Base-by-base conservation (phyloP, 37 sponge, comb jelly and placozoan genomes). In the Spongilla lacustris region DNA sequence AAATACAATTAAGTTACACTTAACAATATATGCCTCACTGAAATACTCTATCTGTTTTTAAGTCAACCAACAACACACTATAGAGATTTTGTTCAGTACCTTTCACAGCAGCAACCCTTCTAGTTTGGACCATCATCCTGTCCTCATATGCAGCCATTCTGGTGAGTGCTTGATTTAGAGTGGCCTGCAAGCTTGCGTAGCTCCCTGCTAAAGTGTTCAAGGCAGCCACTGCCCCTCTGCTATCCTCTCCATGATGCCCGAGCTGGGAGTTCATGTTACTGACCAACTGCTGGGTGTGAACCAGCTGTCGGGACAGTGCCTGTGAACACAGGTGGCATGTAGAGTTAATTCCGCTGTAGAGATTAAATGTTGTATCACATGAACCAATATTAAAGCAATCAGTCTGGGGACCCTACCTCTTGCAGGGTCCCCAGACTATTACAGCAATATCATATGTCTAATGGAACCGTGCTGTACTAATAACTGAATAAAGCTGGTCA, bases 61-160 rank as follows among this genome's bases (percentile, higher is more conserved):
- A n/a, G n/a, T n/a, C n/a, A n/a, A n/a, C 14, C 4, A 1, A 58
- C 12, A 58, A 17, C 58, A 6, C 58, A 58, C 19, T 17, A 58
- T 14, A 10, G 11, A 10, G 21, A 14, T 58, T 58, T 0, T 17
- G 1, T 58, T 58, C 19, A 58, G 58, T 68, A 88, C 88, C 83
- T 82, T 41, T 83, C 34, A 88, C 35, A 36, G 84, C 72, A 22
- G 67, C 74, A 13, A 89, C 21, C n/a, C 79, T 70, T 6, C 67
- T 32, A 21, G 36, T 79, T 9, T 27, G 67, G 9, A 79, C 32
- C 8, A 36, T 11, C 58, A 89, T n/a, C 41, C 89, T 31, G 13
- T 84, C 80, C 68, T 89, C 80, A 34, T 79, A 84, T 68, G 23
- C 68, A 27, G 84, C 89, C 30, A 84, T 41, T 29, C 84, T 78